phyloP scores from a whole-genome alignment of 1,140 invertebrate genomes.

The Melanaphis sacchari region DNA sequence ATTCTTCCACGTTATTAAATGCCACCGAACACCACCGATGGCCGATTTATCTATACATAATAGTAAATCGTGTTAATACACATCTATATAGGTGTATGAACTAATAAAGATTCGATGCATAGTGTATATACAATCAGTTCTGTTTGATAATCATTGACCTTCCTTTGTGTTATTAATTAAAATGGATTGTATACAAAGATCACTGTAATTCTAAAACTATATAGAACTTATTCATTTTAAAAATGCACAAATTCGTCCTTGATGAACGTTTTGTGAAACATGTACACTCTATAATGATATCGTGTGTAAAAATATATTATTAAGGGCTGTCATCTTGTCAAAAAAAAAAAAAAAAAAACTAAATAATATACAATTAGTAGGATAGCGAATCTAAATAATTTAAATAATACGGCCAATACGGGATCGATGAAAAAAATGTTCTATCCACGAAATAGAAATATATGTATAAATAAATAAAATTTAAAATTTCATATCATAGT shows the following conservation, averaged over 20 bases:
- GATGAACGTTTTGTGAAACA: background rate
- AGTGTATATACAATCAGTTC: background rate
- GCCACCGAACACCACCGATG: background rate
- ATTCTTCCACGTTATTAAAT: background rate
- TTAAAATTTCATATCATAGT: background rate
- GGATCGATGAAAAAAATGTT: background rate
- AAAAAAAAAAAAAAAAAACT: background rate
- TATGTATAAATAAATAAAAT: background rate
- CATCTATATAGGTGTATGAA: conserved; percentile 18
- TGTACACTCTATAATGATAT: background rate
- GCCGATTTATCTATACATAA: background rate
- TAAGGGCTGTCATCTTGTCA: background rate
- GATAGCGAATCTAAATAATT: background rate
- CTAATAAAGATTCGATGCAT: background rate
- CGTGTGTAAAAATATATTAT: background rate
- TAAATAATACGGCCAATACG: background rate
- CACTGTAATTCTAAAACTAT: background rate
- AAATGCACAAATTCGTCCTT: background rate
- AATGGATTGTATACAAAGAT: background rate
- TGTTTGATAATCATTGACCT: background rate
- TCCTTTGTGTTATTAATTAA: conserved; percentile 24
- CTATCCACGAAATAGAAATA: background rate
- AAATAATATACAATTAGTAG: background rate
- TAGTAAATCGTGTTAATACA: background rate
- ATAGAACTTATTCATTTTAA: background rate